Percentiles rank a stretch among this genome's conserved stretches.
Evolutionary conservation across 2,113 vertebrate genomes (phyloP).

Genomic region (Macroglossus sobrinus): DNA sequence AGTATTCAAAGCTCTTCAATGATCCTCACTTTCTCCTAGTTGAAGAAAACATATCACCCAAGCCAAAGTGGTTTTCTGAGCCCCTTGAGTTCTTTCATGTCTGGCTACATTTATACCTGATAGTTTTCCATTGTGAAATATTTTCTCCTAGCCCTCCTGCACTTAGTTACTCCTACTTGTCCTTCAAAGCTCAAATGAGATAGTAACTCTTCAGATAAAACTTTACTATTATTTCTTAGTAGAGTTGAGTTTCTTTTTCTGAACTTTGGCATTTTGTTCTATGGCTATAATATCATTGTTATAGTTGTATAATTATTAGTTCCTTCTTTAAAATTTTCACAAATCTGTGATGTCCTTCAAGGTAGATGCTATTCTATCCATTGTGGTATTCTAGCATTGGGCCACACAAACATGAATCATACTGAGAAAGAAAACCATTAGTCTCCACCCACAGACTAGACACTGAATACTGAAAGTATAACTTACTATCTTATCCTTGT

Average conservation of each 20-base stretch:
- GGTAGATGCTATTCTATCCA: neutral
- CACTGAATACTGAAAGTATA: neutral
- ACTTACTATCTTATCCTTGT: neutral
- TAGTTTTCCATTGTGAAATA: neutral
- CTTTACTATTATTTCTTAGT: neutral
- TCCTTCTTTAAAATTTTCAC: neutral
- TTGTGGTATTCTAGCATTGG: no score
- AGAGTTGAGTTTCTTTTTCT: neutral
- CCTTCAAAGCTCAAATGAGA: neutral
- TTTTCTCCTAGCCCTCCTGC: neutral
- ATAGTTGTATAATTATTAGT: neutral
- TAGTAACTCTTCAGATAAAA: neutral
- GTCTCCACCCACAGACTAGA: neutral
- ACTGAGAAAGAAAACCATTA: neutral
- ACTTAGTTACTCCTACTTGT: neutral
- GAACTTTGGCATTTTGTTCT: neutral
- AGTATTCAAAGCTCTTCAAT: neutral
- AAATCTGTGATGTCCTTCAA: neutral
- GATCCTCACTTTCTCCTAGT: neutral
- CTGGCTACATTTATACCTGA: neutral
- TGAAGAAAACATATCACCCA: neutral
- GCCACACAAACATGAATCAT: neutral
- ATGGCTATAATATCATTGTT: neutral
- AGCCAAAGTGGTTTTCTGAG: neutral
- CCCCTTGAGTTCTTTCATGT: neutral